These are phyloP conservation scores for Ashinkailepas kermadecensis DNA, from an alignment of 2,888 invertebrate genomes.

Conservation along the genomic window DNA sequence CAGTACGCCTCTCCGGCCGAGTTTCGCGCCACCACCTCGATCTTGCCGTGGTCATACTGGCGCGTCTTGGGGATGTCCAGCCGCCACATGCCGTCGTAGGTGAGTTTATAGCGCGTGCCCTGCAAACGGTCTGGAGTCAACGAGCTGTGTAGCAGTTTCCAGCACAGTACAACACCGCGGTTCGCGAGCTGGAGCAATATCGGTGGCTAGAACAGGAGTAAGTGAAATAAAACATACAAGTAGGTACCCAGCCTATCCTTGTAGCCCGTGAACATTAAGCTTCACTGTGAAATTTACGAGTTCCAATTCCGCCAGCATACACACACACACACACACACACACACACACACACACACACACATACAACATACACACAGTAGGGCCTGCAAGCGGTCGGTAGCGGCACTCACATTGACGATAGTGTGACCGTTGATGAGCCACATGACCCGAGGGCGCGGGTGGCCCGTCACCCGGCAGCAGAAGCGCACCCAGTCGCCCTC, in stretches of 20 bases:
- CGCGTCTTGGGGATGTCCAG: constrained; percentile 94
- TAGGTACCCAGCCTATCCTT: no score
- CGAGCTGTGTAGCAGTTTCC: no score
- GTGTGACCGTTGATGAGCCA: constrained; percentile 97
- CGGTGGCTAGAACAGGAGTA: no score
- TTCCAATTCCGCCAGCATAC: no score
- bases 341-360: no score
- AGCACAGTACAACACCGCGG: no score
- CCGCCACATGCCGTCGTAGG: constrained; percentile 98
- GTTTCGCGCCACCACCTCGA: constrained; percentile 91
- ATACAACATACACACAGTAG: no score
- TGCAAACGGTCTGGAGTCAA: constrained; percentile 39
- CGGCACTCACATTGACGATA: constrained; percentile 66
- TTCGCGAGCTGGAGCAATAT: no score
- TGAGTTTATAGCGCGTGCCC: constrained; percentile 91
- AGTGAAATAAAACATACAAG: no score
- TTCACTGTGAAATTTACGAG: no score
- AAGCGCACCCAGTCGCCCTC: constrained; percentile 97
- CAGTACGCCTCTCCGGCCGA: constrained; percentile 88
- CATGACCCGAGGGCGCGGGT: constrained; percentile 92
- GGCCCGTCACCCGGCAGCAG: constrained; percentile 94
- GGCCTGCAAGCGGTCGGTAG: neutral
- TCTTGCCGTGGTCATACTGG: constrained; percentile 94
- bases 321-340: no score
- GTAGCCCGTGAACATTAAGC: no score